Base-by-base conservation (phyloP, 2,888 invertebrate genomes). In the Ryuthela nishihirai region DNA sequence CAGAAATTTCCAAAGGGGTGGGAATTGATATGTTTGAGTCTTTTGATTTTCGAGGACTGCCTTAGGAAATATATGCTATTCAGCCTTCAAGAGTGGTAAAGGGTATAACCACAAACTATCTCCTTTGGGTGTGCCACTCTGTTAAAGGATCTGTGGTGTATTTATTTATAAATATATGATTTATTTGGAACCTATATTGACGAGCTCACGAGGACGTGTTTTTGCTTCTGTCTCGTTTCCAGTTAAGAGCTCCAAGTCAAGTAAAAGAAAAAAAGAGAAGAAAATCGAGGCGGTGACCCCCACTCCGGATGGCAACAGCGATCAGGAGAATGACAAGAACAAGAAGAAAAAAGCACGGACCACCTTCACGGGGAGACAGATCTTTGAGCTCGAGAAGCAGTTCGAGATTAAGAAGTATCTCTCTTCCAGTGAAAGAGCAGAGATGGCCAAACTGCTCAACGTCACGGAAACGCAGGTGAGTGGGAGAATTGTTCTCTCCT, bases 391-490 rank as follows among this genome's bases (percentile, higher is more conserved):
- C 75, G 95, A 97, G 79, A 89, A 92, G 72, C 87, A 93, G 77
- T 97, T 97, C 73, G 95, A 94, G 64, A 82, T 88, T 69, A 95
- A 95, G 80, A 95, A 95, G 78, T 95, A 95, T 77, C 81, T 95
- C 64, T 93, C 92, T 67, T 93, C 93, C 23, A 90, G 89, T 64
- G 95, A 95, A 75, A 77, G 95, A 65, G 87, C 92, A 26, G 94
- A 94, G 69, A 89, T 95, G 90, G 94, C 95, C 23, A 88, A 90
- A 70, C 78, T 92, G 64, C 81, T 95, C 54, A 90, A 88, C 74
- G 95, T 95, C 62, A 95, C 95, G 1, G 95, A 95, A 77, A 94
- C 94, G 34, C 95, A 95, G 88, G 94, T 94, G 72, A 78, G 81
- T 21, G 10, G 21, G 24, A n/a, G n/a, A n/a, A n/a, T 15, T 40